A percentile compares a stretch with the other conserved stretches of the same genome.
Evolutionary conservation across 2,113 vertebrate genomes (phyloP).

Genomic region (Dendrocopos noguchii): DNA sequence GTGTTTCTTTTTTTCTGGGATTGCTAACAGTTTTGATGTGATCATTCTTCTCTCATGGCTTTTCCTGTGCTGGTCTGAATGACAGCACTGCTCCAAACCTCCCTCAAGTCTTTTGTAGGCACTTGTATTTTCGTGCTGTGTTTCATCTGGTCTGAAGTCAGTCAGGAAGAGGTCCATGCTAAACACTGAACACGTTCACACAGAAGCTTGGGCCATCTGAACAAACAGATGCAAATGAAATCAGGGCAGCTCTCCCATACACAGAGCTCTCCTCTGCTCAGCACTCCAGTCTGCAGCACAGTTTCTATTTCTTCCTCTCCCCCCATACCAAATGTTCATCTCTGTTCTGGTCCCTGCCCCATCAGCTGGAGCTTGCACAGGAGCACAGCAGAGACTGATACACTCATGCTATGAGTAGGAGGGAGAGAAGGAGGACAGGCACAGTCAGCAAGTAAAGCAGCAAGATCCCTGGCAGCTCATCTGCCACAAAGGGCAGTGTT

Average conservation of each 20-base stretch:
- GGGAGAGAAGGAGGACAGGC: neutral
- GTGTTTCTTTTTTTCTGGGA: constrained; percentile 39
- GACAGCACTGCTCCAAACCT: neutral
- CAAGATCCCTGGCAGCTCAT: neutral
- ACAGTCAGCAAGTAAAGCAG: neutral
- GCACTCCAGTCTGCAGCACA: neutral
- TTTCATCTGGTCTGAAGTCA: neutral
- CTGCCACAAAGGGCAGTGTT: neutral
- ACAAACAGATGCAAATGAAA: neutral
- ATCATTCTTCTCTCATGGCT: neutral
- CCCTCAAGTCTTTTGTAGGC: neutral
- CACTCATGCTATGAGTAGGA: rapidly evolving
- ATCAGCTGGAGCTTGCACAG: neutral
- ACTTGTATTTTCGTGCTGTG: neutral
- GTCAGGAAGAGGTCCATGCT: neutral
- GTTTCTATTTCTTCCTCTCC: neutral
- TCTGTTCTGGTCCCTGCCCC: rapidly evolving
- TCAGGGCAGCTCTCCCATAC: neutral
- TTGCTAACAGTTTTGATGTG: neutral
- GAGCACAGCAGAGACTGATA: neutral
- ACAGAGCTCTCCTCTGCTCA: neutral
- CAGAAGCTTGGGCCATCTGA: neutral
- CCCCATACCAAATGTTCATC: neutral
- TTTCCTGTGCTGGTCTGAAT: neutral
- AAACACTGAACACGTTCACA: neutral